These are phyloP conservation scores for Trichomycterus rosablanca DNA, from an alignment of 2,113 vertebrate genomes.

Conservation along the genomic window DNA sequence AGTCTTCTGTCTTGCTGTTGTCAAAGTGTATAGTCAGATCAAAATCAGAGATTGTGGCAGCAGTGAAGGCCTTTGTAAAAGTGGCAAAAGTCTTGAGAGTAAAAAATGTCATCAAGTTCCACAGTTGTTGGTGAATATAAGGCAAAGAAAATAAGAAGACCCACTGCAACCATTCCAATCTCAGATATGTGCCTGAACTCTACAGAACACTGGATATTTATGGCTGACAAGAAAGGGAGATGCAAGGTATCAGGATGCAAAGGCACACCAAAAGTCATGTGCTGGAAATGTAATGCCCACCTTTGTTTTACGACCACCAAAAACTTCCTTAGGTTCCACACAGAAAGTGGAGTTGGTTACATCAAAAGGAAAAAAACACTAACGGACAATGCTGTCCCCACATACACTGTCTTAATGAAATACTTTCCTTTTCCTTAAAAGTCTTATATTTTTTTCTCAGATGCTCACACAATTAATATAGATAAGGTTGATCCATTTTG, in stretches of 20 bases:
- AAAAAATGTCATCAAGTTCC: neutral
- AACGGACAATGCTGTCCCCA: no score
- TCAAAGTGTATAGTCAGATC: slow-evolving; percentile 12
- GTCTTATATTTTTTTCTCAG: no score
- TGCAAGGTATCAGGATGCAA: slow-evolving; percentile 13
- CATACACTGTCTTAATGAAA: no score
- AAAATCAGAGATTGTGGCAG: neutral
- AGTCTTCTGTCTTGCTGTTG: slow-evolving; percentile 11
- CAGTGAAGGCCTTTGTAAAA: neutral
- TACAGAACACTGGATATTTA: neutral
- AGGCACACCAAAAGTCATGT: slow-evolving; percentile 5
- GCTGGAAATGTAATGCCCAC: slow-evolving; percentile 9
- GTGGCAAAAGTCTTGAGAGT: no score
- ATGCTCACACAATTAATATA: no score
- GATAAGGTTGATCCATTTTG: no score
- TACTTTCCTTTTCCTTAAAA: no score
- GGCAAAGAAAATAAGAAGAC: neutral
- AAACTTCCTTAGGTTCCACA: neutral
- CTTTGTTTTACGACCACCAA: slow-evolving; percentile 15
- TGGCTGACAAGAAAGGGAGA: neutral
- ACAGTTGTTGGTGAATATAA: neutral
- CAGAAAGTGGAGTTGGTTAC: neutral
- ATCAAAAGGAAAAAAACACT: no score
- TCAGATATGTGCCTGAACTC: neutral
- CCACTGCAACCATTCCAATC: neutral